phyloP scores from a whole-genome alignment of 2,113 vertebrate genomes.

The Hippocampus guttulatus region DNA sequence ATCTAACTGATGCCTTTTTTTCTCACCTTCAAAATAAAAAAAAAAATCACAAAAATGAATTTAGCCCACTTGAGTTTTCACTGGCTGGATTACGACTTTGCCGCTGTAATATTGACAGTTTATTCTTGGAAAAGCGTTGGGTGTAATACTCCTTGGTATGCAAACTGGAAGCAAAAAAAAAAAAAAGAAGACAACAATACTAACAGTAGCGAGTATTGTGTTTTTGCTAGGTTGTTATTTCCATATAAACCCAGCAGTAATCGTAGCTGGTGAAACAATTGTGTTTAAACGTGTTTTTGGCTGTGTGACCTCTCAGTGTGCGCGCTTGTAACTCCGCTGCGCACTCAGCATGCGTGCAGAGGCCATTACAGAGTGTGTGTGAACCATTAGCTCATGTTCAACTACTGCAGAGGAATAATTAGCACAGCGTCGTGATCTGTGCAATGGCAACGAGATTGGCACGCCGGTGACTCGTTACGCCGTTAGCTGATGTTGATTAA shows the following conservation, averaged over 20 bases:
- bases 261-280: not conserved
- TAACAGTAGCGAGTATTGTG: not conserved
- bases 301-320: not conserved
- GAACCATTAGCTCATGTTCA: not conserved
- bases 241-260: not conserved
- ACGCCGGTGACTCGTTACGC: not conserved
- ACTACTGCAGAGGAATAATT: not conserved
- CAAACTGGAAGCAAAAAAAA: not conserved
- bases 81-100: too few species aligned
- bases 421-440: not conserved
- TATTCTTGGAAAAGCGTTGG: too few species aligned
- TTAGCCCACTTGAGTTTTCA: too few species aligned
- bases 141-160: not conserved
- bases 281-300: not conserved
- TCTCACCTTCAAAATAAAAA: too few species aligned
- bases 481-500: not conserved
- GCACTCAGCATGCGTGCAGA: not conserved
- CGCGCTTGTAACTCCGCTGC: not conserved
- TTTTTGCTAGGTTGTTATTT: not conserved
- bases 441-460: not conserved
- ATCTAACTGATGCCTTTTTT: too few species aligned
- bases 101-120: too few species aligned
- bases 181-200: not conserved
- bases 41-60: too few species aligned
- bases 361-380: not conserved